phyloP scores from a whole-genome alignment of 2,113 vertebrate genomes.

The Seriola quinqueradiata region DNA sequence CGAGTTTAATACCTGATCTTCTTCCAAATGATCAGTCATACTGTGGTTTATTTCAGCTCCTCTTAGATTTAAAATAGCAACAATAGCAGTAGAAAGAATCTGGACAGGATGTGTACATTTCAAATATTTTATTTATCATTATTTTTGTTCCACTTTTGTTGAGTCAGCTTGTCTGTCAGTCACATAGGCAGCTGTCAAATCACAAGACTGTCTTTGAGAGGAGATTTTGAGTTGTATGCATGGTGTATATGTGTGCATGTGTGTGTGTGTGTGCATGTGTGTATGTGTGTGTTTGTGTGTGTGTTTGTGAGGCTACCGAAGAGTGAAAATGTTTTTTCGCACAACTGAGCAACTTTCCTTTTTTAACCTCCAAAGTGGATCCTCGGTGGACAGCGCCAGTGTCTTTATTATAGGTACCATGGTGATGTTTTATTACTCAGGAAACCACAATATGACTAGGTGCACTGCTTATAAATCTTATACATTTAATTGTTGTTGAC shows the following conservation, averaged over 20 bases:
- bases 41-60: background rate
- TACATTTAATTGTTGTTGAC: conserved; percentile 74
- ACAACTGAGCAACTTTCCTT: conserved; percentile 11
- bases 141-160: conserved; percentile 37
- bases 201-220: conserved; percentile 11
- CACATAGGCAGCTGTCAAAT: conserved; percentile 44
- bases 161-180: conserved; percentile 51
- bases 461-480: conserved; percentile 68
- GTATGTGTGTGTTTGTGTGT: background rate
- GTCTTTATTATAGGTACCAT: conserved; percentile 51
- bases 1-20: background rate
- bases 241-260: background rate
- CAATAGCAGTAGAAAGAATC: background rate
- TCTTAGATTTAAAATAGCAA: background rate
- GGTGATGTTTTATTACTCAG: conserved; percentile 56
- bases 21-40: background rate
- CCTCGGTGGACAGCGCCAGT: conserved; percentile 21
- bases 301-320: background rate
- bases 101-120: background rate
- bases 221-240: background rate
- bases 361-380: conserved; percentile 43
- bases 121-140: conserved; percentile 42
- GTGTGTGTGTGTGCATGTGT: background rate
- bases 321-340: conserved; percentile 22
- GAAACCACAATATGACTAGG: conserved; percentile 50